These are phyloP conservation scores for Cephus pulcher DNA, from an alignment of 2,888 invertebrate species.

Conservation along the genomic window DNA sequence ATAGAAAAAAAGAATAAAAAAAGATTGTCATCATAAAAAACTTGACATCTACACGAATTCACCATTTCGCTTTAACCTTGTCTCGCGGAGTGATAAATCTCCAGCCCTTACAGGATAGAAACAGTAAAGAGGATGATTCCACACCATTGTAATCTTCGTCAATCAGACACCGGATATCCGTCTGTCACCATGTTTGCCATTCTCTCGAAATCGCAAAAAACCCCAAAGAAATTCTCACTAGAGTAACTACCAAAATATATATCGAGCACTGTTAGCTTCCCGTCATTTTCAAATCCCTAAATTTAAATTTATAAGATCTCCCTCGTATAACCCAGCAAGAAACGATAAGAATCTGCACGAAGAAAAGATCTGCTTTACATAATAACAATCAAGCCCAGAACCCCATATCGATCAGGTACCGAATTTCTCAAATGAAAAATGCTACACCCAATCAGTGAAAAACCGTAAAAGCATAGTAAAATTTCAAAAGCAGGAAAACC, in stretches of 20 bases:
- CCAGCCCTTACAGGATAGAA: background rate
- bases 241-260: background rate
- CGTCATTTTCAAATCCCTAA: background rate
- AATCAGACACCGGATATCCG: slow-evolving; percentile 25
- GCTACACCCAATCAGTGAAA: background rate
- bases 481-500: background rate
- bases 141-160: slow-evolving; percentile 20
- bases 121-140: background rate
- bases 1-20: background rate
- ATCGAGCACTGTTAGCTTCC: background rate
- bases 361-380: background rate
- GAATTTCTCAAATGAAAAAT: background rate
- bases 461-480: background rate
- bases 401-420: background rate
- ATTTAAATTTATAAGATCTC: background rate
- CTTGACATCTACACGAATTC: background rate
- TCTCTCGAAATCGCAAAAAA: slow-evolving; percentile 16
- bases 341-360: background rate
- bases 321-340: background rate
- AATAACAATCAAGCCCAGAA: background rate
- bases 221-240: background rate
- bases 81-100: slow-evolving; percentile 12
- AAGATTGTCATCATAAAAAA: background rate
- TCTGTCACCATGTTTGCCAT: slow-evolving; percentile 21
- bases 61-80: background rate